These are phyloP conservation scores for Spea bombifrons DNA, from an alignment of 2,113 vertebrate species.

Conservation along the genomic window DNA sequence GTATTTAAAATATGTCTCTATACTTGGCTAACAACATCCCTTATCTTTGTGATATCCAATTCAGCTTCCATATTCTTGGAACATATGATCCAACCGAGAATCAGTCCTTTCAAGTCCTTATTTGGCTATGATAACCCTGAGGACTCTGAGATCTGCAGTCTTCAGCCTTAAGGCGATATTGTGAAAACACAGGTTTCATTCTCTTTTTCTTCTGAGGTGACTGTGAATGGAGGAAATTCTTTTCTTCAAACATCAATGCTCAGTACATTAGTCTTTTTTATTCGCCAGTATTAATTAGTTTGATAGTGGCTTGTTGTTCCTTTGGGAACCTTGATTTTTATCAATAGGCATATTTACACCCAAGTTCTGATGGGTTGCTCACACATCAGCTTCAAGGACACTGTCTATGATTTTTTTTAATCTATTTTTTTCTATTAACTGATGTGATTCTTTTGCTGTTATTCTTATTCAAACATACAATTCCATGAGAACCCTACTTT, in stretches of 20 bases:
- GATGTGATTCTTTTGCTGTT: too few relatives aligned
- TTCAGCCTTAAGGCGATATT: neutral
- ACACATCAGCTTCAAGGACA: conserved; percentile 21
- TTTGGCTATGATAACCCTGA: neutral
- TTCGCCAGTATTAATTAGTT: conserved; percentile 35
- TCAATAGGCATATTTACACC: conserved; percentile 9
- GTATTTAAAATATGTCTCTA: too few relatives aligned
- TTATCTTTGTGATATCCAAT: neutral
- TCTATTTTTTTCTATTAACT: conserved; percentile 5
- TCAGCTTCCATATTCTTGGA: neutral
- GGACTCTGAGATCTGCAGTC: neutral
- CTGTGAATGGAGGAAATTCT: neutral
- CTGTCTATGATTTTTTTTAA: conserved; percentile 4
- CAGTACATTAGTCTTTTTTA: conserved; percentile 16
- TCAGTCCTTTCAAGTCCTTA: neutral
- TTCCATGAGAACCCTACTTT: too few relatives aligned
- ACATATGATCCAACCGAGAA: neutral
- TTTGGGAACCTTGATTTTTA: conserved; percentile 21
- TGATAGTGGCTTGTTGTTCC: conserved; percentile 22
- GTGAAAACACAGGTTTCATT: neutral
- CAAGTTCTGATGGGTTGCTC: conserved; percentile 21
- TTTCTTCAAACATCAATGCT: conserved; percentile 1
- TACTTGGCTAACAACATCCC: too few relatives aligned
- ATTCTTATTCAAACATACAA: too few relatives aligned
- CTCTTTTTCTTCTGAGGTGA: neutral